Base-by-base conservation (phyloP, 2,888 invertebrate species). In the Cataglyphis albicans region DNA sequence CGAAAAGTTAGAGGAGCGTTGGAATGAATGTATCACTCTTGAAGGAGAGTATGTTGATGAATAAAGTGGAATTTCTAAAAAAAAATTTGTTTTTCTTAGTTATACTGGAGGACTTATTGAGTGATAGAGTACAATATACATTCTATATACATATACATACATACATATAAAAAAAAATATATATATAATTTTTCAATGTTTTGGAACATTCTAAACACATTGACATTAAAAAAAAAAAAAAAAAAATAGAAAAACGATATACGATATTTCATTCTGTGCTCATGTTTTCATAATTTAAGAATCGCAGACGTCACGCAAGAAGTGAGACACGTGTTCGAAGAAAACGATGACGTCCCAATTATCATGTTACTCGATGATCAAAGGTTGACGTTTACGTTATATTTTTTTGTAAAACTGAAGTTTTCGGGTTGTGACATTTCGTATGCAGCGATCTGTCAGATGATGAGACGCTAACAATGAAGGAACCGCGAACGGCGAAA, bases 391-490 rank as follows among this genome's bases (percentile, higher is more conserved):
- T 21, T 61, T 32, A 7, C 5, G 25, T 25, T 6, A 68, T 18
- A 2, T 4, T 32, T 57, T 15, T 15, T n/a, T 18, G 15, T 35
- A 4, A 73, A 63, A 29, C 10, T 64, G 44, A 15, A 59, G 21
- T n/a, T 61, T 48, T 44, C 44, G 18, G 3, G 5, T 21, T 18
- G 10, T 18, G 25, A 52, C 9, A 25, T 75, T 25, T 35, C 41
- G 9, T 18, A 18, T 52, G 25, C 12, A 32, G 41, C 75, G n/a
- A 25, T 25, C 21, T 25, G 5, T 21, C 55, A 18, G 21, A 68
- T 41, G 68, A 59, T 41, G 70, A 70, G n/a, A 76, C 7, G 48
- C 64, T n/a, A 67, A 57, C 21, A 32, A 70, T 21, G 21, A 25
- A 78, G 44, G 44, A 61, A 21, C 32, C 59, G 29, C n/a, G 15